Evolutionary conservation across 2,797 vertebrate genomes (phyloP).

Genomic region (Sphaeramia orbicularis): DNA sequence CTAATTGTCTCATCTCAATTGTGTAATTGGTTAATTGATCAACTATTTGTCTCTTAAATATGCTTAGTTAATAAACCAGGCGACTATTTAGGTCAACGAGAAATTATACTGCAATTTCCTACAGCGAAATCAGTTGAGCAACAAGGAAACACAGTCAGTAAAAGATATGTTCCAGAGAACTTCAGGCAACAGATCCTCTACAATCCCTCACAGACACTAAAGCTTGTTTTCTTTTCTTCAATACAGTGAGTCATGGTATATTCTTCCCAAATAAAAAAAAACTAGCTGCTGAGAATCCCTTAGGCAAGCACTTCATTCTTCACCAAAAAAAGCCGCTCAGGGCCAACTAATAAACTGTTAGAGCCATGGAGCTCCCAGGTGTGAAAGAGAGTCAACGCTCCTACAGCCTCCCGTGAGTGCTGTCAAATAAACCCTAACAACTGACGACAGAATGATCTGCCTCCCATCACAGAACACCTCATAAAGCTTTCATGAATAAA

Average conservation of each 20-base stretch:
- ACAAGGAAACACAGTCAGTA: too few relatives aligned
- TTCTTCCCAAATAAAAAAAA: constrained; percentile 8
- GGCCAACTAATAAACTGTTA: background rate
- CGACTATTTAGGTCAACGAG: too few relatives aligned
- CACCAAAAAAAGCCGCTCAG: constrained; percentile 13
- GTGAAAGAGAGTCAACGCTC: constrained; percentile 10
- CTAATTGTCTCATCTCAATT: too few relatives aligned
- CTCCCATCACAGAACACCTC: constrained; percentile 12
- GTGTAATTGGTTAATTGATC: too few relatives aligned
- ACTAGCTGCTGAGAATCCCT: constrained; percentile 7
- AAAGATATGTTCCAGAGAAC: background rate
- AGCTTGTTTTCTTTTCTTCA: background rate
- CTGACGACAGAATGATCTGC: background rate
- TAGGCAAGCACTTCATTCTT: constrained; percentile 11
- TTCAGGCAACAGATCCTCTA: background rate
- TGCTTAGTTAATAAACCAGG: too few relatives aligned
- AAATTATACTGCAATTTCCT: too few relatives aligned
- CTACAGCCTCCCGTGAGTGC: constrained; percentile 10
- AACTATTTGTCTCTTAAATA: too few relatives aligned
- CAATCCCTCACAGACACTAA: background rate
- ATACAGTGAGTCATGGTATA: constrained; percentile 3
- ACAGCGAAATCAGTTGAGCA: too few relatives aligned
- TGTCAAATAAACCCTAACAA: constrained; percentile 37
- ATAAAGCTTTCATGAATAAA: constrained; percentile 26
- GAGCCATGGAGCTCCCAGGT: constrained; percentile 13